Conservation (phyloP, 2,888 invertebrate genomes). For the Hyppa rectilinea region DNA sequence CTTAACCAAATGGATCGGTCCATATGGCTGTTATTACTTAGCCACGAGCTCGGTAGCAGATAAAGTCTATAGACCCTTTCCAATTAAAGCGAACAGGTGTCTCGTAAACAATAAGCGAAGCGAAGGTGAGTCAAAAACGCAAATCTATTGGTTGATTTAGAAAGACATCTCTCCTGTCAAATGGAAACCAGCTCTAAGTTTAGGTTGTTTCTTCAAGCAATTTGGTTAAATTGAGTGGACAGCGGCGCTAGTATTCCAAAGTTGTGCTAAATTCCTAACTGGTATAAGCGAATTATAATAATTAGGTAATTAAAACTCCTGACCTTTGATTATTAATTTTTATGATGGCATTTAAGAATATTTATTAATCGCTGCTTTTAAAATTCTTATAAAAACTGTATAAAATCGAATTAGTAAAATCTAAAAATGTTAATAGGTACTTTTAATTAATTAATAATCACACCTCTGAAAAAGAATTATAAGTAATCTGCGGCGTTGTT, state of each 20-base stretch:
- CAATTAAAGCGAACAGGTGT: no score
- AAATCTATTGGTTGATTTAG: not conserved
- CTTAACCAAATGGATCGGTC: no score
- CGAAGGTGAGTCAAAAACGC: not conserved
- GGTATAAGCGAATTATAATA: slow-evolving; percentile 11
- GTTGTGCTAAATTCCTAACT: not conserved
- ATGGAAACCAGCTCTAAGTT: not conserved
- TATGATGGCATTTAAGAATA: not conserved
- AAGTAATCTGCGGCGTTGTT: no score
- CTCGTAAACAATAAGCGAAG: not conserved
- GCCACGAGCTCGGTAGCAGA: no score
- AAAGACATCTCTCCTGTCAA: not conserved
- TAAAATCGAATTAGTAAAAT: not conserved
- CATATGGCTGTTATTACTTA: no score
- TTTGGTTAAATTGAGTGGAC: no score
- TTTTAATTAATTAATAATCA: slow-evolving; percentile 11
- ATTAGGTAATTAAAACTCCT: slow-evolving; percentile 8
- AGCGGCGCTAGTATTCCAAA: not conserved
- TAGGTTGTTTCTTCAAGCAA: not conserved
- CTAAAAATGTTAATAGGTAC: not conserved
- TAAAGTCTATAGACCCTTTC: not conserved
- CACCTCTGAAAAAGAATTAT: no score
- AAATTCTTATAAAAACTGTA: not conserved
- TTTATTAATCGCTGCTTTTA: not conserved
- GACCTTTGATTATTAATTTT: slow-evolving; percentile 1